These are phyloP conservation scores for Streblospio benedicti DNA, from an alignment of 1,140 invertebrate species.

Conservation along the genomic window DNA sequence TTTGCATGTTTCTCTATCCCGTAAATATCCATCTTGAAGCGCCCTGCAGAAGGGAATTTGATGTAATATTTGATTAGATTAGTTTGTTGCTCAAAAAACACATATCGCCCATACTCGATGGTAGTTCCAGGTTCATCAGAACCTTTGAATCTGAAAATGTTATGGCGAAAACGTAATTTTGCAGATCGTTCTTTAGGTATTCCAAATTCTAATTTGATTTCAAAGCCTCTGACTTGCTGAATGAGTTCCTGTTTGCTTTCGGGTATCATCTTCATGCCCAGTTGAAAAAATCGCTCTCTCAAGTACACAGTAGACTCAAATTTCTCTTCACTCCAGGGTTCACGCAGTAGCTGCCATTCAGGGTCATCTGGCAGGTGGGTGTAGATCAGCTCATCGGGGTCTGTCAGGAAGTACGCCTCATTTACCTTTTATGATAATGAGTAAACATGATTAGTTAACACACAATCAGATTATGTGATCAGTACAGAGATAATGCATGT, in stretches of 20 bases:
- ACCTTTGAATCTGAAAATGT: conserved; percentile 33
- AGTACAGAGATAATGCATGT: no score
- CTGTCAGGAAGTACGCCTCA: conserved; percentile 42
- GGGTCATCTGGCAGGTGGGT: conserved; percentile 37
- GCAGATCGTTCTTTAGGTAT: conserved; percentile 26
- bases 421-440: conserved; percentile 17
- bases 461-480: no score
- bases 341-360: conserved; percentile 34
- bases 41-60: not conserved
- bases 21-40: not conserved
- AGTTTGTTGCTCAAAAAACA: conserved; percentile 33
- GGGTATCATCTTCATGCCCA: conserved; percentile 24
- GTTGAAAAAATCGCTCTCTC: conserved; percentile 35
- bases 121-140: conserved; percentile 10
- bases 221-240: conserved; percentile 27
- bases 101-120: conserved; percentile 24
- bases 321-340: conserved; percentile 20
- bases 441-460: no score
- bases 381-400: conserved; percentile 35
- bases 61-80: conserved; percentile 6
- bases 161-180: conserved; percentile 30
- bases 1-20: not conserved
- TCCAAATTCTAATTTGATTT: conserved; percentile 31
- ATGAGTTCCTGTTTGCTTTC: conserved; percentile 28
- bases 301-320: conserved; percentile 32